phyloP scores from a whole-genome alignment of 1,140 invertebrate species.

The Bombus confusus region DNA sequence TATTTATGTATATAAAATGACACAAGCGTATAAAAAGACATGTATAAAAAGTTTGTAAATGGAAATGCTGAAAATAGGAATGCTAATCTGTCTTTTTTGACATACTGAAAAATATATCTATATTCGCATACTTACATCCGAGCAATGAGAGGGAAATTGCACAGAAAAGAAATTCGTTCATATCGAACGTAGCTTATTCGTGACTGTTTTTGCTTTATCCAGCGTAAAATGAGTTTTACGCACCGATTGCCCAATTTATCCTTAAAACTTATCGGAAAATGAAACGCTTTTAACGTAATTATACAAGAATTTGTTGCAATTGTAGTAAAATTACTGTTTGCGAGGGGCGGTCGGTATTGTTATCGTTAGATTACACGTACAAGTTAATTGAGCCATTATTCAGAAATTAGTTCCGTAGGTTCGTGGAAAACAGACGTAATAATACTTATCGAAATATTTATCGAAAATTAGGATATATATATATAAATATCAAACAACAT shows the following conservation, averaged over 20 bases:
- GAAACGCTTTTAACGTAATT: not conserved
- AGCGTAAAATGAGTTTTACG: not conserved
- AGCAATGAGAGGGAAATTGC: slow-evolving; percentile 10
- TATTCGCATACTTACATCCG: slow-evolving; percentile 25
- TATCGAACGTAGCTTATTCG: not conserved
- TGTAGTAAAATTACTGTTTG: not conserved
- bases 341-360: not conserved
- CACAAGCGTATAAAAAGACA: not conserved
- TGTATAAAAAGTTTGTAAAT: not conserved
- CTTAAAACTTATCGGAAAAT: not conserved
- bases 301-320: not conserved
- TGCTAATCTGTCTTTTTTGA: not conserved
- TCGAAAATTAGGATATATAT: not conserved
- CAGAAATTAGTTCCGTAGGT: not conserved
- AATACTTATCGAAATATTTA: not conserved
- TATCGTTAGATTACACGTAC: slow-evolving; percentile 7
- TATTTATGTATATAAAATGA: not conserved
- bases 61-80: not conserved
- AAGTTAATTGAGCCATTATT: too few species aligned
- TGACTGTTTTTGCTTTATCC: not conserved
- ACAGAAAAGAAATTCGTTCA: not conserved
- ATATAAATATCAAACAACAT: too few species aligned
- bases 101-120: not conserved
- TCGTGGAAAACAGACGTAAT: not conserved
- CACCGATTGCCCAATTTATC: not conserved